Evolutionary conservation across 2,113 vertebrate genomes (phyloP).

Genomic region (Lichenostomus cassidix): DNA sequence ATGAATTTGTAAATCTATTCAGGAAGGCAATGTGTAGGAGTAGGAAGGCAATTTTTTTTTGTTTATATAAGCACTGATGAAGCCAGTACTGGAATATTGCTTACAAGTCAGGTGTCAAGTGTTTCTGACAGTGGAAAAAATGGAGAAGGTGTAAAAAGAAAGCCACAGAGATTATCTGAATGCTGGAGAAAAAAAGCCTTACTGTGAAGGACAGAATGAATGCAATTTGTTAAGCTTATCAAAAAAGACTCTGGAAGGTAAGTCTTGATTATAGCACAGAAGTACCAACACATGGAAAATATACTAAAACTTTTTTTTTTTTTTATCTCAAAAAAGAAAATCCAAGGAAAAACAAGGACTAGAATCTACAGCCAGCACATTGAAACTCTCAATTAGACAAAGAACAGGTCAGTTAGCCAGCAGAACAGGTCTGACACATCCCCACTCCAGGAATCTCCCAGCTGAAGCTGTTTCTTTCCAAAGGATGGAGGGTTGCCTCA

Average conservation of each 20-base stretch:
- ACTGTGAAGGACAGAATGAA: neutral
- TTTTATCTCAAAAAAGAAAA: neutral
- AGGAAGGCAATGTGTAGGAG: neutral
- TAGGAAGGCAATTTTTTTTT: neutral
- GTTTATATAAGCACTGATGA: neutral
- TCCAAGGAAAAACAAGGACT: neutral
- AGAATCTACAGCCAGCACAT: neutral
- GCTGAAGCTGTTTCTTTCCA: neutral
- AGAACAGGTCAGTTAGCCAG: fast-evolving
- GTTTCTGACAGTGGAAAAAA: neutral
- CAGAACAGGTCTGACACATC: neutral
- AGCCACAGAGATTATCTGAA: neutral
- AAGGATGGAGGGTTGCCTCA: neutral
- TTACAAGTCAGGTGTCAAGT: neutral
- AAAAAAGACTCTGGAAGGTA: neutral
- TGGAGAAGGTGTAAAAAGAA: neutral
- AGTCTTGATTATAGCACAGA: neutral
- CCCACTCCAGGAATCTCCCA: neutral
- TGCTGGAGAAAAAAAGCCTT: neutral
- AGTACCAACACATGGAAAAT: neutral
- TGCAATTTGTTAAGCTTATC: neutral
- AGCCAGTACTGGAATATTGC: neutral
- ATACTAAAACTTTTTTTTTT: neutral
- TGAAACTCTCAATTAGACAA: neutral
- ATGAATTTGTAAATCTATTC: neutral